phyloP scores from a whole-genome alignment of 2,888 invertebrate species.

The Diplolepis rosae region DNA sequence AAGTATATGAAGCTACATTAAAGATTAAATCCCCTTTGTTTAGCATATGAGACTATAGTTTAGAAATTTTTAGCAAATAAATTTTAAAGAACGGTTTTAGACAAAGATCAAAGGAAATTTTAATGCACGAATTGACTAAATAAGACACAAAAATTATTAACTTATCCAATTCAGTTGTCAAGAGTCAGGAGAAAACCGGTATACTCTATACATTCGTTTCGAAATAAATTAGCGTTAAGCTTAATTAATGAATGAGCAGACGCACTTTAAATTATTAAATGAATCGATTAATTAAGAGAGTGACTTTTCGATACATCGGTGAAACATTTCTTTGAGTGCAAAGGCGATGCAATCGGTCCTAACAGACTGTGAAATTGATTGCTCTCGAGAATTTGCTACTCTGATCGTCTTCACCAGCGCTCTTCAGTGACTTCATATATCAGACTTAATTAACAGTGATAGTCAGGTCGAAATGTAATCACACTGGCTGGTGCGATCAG shows the following conservation, averaged over 20 bases:
- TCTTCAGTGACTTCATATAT: conserved; percentile 30
- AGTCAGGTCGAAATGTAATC: conserved; percentile 30
- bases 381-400: conserved; percentile 25
- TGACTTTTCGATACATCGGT: conserved; percentile 29
- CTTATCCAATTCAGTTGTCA: background rate
- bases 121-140: background rate
- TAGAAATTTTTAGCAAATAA: no score
- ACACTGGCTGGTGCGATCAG: conserved; percentile 27
- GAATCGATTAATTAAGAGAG: conserved; percentile 31
- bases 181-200: background rate
- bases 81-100: no score
- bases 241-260: conserved; percentile 28
- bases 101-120: background rate
- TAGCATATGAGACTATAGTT: no score
- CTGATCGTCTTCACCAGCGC: conserved; percentile 23
- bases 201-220: background rate
- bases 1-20: no score
- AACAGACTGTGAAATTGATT: conserved; percentile 31
- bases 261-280: conserved; percentile 31
- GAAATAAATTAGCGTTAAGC: conserved; percentile 18
- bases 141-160: background rate
- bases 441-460: conserved; percentile 31
- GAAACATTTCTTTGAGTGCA: conserved; percentile 27
- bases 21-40: no score
- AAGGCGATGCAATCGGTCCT: conserved; percentile 29